Evolutionary conservation across 2,113 vertebrate genomes (phyloP).

Genomic region (Pedionomus torquatus): DNA sequence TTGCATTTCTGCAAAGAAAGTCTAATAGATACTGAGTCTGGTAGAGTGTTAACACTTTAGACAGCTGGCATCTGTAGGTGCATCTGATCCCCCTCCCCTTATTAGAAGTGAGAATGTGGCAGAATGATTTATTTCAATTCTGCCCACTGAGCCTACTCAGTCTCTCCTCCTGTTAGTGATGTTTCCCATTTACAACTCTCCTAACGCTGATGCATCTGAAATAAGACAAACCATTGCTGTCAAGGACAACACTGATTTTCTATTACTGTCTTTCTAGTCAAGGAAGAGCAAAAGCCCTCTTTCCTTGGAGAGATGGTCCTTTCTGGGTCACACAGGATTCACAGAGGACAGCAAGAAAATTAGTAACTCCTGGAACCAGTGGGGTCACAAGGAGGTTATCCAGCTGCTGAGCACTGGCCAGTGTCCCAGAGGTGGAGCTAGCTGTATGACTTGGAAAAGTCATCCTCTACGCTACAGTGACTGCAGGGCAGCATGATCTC

Average conservation of each 20-base stretch:
- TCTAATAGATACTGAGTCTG: neutral
- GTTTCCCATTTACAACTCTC: neutral
- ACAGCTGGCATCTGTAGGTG: neutral
- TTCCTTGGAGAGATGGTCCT: accelerated
- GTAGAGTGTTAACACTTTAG: neutral
- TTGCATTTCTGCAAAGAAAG: neutral
- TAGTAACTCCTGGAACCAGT: neutral
- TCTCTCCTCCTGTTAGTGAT: neutral
- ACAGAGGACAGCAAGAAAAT: neutral
- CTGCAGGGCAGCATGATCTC: neutral
- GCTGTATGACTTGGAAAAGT: neutral
- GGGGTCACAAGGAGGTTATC: neutral
- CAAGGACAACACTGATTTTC: neutral
- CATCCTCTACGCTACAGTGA: neutral
- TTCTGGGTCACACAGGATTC: neutral
- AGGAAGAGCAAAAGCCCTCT: neutral
- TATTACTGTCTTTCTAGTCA: neutral
- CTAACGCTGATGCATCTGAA: neutral
- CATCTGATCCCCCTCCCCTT: neutral
- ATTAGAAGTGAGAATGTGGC: neutral
- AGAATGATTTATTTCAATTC: constrained; percentile 12
- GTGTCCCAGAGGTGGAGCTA: neutral
- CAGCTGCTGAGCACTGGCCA: neutral
- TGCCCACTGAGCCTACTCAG: neutral
- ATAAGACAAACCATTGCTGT: neutral